phyloP scores from a whole-genome alignment of 1,140 invertebrate species.

The Lepidurus apus region DNA sequence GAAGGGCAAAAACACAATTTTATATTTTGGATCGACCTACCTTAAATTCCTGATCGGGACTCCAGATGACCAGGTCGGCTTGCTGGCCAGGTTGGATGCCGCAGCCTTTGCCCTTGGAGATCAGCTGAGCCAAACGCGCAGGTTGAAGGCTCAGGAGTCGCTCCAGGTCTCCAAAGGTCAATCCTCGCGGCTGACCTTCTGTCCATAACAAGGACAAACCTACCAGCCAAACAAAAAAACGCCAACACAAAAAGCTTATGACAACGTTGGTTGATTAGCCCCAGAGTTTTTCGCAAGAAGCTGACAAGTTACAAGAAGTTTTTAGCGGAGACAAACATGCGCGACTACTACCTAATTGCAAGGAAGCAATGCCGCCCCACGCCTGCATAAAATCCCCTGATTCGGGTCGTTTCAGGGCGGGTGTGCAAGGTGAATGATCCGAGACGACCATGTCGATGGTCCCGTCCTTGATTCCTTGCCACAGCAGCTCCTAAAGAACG shows the following conservation, averaged over 20 bases:
- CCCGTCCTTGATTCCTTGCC: background rate
- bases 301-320: too few relatives aligned
- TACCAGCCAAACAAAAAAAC: background rate
- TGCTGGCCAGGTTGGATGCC: background rate
- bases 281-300: background rate
- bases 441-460: background rate
- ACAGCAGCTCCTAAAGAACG: background rate
- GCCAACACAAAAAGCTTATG: background rate
- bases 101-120: background rate
- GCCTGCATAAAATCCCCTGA: background rate
- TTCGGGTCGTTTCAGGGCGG: background rate
- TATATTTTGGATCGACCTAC: background rate
- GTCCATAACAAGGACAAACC: background rate
- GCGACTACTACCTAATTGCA: background rate
- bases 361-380: background rate
- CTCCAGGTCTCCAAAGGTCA: background rate
- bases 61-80: background rate
- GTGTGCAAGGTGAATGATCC: slow-evolving; percentile 13
- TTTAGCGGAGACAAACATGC: too few relatives aligned
- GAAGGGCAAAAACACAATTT: background rate
- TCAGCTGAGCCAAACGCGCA: background rate
- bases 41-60: background rate
- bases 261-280: too few relatives aligned
- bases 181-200: background rate
- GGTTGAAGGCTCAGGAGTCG: background rate